Evolutionary conservation across 2,888 invertebrate genomes (phyloP), one percentile per base, ranked within the genome.

Genomic region (Tyria jacobaeae): DNA sequence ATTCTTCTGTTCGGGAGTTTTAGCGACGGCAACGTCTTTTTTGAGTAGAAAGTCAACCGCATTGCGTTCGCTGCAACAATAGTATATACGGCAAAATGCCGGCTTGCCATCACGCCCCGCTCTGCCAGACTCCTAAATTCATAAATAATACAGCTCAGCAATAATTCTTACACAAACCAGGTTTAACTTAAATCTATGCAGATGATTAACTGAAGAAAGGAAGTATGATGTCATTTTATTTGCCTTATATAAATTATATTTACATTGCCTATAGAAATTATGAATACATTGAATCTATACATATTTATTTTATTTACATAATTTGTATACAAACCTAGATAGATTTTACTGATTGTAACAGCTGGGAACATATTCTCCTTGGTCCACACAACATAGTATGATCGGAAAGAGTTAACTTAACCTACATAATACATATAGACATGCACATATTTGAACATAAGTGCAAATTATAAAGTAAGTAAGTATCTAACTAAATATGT

Each of bases 41-140:
- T 96, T 96, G 0, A 98, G 92, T 60, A 98, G 94, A 83, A 97
- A 99, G 62, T 96, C 96, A 17, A 98, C 96, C 0, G 97, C 95
- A 80, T 97, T 96, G n/a, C 96, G 95, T 86, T 99, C 98, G 34
- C 95, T 94, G 64, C 96, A 95, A 52, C 96, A 96, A 87, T 98
- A 99, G 90, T 99, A 99, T 57, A 99, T 96, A 37, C 99, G 95
- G 86, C 99, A 99, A 82, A 95, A 96, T 0, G 99, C 97, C 24
- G 95, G 96, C 76, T 96, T 96, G 0, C 99, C 99, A 89, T 99
- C 99, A 73, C 99, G 95, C 0, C 99, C 99, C 12, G 99, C 99
- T 82, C 99, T 95, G 1, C 99, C 99, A 0, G 98, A 98, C 92
- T 99, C 99, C 95, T 99, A 96, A 53, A 59, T 34, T 41, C 37